phyloP scores from a whole-genome alignment of 2,113 vertebrate species.

The Myotis lucifugus region DNA sequence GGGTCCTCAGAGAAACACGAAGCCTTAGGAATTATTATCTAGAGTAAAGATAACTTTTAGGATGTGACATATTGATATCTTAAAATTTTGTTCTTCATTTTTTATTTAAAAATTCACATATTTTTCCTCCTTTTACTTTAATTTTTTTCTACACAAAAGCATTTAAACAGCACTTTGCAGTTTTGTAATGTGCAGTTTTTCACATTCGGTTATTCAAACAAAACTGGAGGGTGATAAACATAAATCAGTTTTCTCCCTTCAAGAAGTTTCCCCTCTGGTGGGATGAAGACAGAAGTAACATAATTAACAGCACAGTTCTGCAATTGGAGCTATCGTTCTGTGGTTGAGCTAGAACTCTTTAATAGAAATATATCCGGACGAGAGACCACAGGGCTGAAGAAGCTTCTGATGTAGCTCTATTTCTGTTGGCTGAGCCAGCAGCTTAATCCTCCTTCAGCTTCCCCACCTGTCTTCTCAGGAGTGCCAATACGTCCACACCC shows the following conservation, averaged over 20 bases:
- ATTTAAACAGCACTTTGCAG: neutral
- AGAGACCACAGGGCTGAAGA: neutral
- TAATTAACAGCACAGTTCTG: neutral
- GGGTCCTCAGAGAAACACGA: slow-evolving; percentile 46
- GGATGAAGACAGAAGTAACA: neutral
- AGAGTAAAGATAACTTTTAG: slow-evolving; percentile 39
- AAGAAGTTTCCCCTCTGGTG: slow-evolving; percentile 50
- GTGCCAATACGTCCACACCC: slow-evolving; percentile 55
- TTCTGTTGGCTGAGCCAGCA: slow-evolving; percentile 50
- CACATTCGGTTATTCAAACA: slow-evolving; percentile 30
- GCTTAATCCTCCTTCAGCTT: slow-evolving; percentile 63
- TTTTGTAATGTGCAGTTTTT: neutral
- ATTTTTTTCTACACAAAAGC: slow-evolving; percentile 17
- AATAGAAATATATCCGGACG: neutral
- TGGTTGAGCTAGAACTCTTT: neutral
- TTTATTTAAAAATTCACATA: neutral
- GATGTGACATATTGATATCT: neutral
- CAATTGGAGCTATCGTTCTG: neutral
- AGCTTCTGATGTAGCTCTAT: slow-evolving; percentile 16
- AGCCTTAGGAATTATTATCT: slow-evolving; percentile 33
- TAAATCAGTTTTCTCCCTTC: slow-evolving; percentile 43
- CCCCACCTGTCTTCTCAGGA: slow-evolving; percentile 65
- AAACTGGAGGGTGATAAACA: slow-evolving; percentile 29
- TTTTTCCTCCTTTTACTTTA: slow-evolving; percentile 41
- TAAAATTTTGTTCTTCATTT: neutral